These are phyloP conservation scores for Coreoperca whiteheadi DNA, from an alignment of 2,113 vertebrate genomes.

Conservation along the genomic window DNA sequence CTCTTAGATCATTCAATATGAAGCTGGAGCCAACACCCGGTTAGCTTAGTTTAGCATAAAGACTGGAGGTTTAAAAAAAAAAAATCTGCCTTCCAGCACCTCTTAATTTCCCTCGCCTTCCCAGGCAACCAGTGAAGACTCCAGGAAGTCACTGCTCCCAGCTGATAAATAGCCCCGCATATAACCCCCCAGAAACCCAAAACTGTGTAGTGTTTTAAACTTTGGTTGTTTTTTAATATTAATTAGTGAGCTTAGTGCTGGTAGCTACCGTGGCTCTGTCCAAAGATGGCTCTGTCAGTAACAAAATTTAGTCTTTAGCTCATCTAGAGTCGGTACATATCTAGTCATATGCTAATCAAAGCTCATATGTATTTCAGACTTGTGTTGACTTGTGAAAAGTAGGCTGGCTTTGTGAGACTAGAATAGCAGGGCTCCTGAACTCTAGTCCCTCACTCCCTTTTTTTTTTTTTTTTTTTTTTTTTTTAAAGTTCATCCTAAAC, in stretches of 20 bases:
- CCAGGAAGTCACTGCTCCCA: neutral
- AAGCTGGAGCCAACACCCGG: neutral
- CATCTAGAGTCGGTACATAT: too few species aligned
- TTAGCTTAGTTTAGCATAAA: constrained; percentile 8
- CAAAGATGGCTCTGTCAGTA: too few species aligned
- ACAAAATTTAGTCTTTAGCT: too few species aligned
- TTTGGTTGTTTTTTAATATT: too few species aligned
- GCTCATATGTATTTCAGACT: neutral
- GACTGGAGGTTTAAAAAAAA: neutral
- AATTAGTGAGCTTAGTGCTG: too few species aligned
- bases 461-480: neutral
- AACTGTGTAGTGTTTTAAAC: neutral
- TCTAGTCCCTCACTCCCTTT: neutral
- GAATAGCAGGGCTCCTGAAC: neutral
- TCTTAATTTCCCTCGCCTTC: neutral
- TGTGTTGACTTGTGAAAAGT: neutral
- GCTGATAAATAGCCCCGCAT: neutral
- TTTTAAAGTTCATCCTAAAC: constrained; percentile 9
- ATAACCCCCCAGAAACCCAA: neutral
- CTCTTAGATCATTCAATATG: neutral
- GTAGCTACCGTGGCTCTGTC: too few species aligned
- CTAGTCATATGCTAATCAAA: neutral
- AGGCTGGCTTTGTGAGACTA: constrained; percentile 12
- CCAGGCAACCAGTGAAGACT: neutral
- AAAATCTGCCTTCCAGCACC: neutral